Conservation (phyloP, 2,797 vertebrate genomes). For the Australoheros facetus region DNA sequence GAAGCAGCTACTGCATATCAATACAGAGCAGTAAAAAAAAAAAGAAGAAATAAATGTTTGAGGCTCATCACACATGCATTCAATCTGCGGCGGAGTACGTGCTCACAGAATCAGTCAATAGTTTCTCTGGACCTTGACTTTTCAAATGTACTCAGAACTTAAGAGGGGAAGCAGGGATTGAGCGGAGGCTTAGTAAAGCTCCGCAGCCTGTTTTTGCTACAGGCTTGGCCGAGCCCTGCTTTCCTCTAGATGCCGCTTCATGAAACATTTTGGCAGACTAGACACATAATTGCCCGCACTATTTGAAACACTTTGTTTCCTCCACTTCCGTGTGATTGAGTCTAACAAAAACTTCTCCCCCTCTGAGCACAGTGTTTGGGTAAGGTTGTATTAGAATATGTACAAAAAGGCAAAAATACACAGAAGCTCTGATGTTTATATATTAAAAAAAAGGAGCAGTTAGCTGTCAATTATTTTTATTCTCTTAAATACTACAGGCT, state of each 20-base stretch:
- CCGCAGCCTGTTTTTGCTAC: constrained; percentile 31
- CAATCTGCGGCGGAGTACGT: constrained; percentile 1
- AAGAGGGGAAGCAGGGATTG: constrained; percentile 42
- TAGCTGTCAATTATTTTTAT: constrained; percentile 33
- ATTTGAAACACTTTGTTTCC: background rate
- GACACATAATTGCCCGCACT: constrained; percentile 16
- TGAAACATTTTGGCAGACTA: constrained; percentile 33
- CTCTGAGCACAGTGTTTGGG: constrained; percentile 8
- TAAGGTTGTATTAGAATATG: background rate
- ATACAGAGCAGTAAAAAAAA: background rate
- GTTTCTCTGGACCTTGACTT: constrained; percentile 36
- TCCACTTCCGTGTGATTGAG: constrained; percentile 6
- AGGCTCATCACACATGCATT: background rate
- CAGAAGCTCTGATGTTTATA: constrained; percentile 30
- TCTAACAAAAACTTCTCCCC: constrained; percentile 21
- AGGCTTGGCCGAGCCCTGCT: constrained; percentile 40
- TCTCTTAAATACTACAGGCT: constrained; percentile 35
- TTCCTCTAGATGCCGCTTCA: constrained; percentile 29
- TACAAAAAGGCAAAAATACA: constrained; percentile 28
- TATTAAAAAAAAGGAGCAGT: background rate
- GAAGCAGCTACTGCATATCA: background rate
- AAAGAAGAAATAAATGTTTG: background rate
- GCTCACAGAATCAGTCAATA: constrained; percentile 6
- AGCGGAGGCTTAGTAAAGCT: constrained; percentile 38
- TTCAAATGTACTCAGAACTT: constrained; percentile 36